Conservation (phyloP, 2,797 vertebrate species). For the Sciaenops ocellatus region DNA sequence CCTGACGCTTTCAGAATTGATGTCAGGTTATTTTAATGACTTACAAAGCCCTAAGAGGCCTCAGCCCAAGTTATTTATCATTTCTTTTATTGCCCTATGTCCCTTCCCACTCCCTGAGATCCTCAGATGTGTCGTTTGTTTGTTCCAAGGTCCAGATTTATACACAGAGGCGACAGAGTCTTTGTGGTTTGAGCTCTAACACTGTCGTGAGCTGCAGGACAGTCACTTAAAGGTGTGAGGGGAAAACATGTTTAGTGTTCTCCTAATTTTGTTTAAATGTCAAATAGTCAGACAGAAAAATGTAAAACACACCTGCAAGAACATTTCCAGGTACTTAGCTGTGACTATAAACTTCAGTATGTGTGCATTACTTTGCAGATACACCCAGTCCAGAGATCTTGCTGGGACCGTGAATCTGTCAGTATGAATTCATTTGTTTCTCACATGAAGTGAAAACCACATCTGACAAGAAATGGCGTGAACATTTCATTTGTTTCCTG, state of each 20-base stretch:
- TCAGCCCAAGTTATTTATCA: too few species aligned
- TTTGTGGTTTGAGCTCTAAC: too few species aligned
- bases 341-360: background rate
- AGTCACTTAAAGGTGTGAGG: too few species aligned
- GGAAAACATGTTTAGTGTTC: background rate
- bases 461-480: background rate
- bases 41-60: too few species aligned
- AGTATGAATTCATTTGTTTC: background rate
- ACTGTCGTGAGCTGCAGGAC: too few species aligned
- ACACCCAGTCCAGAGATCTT: background rate
- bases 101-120: too few species aligned
- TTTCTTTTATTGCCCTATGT: too few species aligned
- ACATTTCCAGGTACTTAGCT: background rate
- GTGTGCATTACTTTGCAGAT: background rate
- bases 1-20: too few species aligned
- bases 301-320: background rate
- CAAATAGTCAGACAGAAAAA: background rate
- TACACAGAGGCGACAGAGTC: too few species aligned
- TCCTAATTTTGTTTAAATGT: background rate
- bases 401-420: background rate
- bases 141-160: too few species aligned
- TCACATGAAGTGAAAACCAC: conserved; percentile 5
- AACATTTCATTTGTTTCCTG: conserved; percentile 23
- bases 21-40: too few species aligned
- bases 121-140: too few species aligned